Base-by-base conservation (phyloP, 1,140 invertebrate species). In the Heliconius hewitsoni region DNA sequence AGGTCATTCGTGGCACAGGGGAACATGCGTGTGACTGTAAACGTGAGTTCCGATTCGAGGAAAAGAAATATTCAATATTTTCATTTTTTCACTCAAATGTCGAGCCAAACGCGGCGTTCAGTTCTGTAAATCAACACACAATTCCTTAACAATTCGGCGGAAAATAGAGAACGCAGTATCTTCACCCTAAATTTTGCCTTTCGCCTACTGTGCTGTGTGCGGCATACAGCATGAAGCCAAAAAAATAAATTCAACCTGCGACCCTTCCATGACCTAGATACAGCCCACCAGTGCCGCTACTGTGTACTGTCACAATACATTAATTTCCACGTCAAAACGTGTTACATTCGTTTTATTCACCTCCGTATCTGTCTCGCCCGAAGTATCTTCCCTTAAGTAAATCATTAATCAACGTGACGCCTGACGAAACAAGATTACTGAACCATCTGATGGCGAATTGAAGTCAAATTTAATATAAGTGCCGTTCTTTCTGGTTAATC, bases 281-380 rank as follows among this genome's bases (percentile, higher is more conserved):
- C 3, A 13, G 8, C 11, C 4, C 8, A 66, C 16, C 11, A 27
- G 11, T 5, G 11, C 3, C 23, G 1, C 1, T 16, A 27, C 11
- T 11, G 23, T 1, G 23, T 66, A 30, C 27, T 30, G 23, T 66
- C 23, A 66, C 13, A 66, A 30, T 66, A 66, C 60, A 66, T 66
- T 66, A 66, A 66, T 66, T 18, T 5, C 3, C n/a, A 13, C 60
- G 23, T 66, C 60, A 66, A 30, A 66, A 30, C 23, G 23, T 16
- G 60, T 66, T 66, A 66, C 27, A 30, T 66, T 66, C 60, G 27
- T 66, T 66, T 66, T 66, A 30, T 66, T 66, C 60, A 66, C 60
- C 23, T 66, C 60, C 23, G 55, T 23, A 23, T 66, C 60, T 30
- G 27, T 66, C 60, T 27, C 13, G 11, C 23, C 19, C 55, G 9